Base-by-base conservation (phyloP, 2,888 invertebrate species). In the Caenorhabditis wallacei region DNA sequence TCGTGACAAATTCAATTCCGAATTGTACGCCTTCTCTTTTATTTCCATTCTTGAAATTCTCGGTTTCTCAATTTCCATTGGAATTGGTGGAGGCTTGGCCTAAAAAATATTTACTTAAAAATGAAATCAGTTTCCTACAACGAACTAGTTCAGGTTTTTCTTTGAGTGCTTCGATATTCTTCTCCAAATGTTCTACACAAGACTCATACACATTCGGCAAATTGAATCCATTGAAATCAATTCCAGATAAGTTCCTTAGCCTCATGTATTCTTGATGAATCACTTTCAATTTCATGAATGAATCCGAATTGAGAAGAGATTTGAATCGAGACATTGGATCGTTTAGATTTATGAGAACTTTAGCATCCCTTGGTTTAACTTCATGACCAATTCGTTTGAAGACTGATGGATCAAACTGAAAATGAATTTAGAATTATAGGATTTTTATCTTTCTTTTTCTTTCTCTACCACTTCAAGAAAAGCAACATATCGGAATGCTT, bases 371-470 rank as follows among this genome's bases (percentile, higher is more conserved):
- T 46, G 18, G 18, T 53, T 46, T 18, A 22, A 4, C n/a, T 71
- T 64, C 71, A 0, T 22, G 24, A 0, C 59, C 59, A 22, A 66
- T 76, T n/a, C 37, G 18, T 24, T 71, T 76, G 76, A 63, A 68
- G 1, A 16, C 26, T 0, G 71, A 26, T 3, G 82, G 82, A 59
- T 82, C 82, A 26, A 43, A 51, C 82, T 82, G 76, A 56, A 82
- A 74, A 69, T n/a, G n/a, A n/a, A n/a, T n/a, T n/a, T n/a, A n/a
- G n/a, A n/a, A n/a, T n/a, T n/a, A n/a, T n/a, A n/a, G n/a, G n/a
- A n/a, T n/a, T n/a, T n/a, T n/a, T 20, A 46, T 11, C 20, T 66
- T 37, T 40, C 0, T 24, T 43, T 20, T 22, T n/a, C n/a, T n/a
- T 30, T 30, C 30, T 30, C 8, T 30, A 82, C 82, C 11, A 24